phyloP scores from a whole-genome alignment of 1,140 invertebrate species.

The Meloidogyne chitwoodi region DNA sequence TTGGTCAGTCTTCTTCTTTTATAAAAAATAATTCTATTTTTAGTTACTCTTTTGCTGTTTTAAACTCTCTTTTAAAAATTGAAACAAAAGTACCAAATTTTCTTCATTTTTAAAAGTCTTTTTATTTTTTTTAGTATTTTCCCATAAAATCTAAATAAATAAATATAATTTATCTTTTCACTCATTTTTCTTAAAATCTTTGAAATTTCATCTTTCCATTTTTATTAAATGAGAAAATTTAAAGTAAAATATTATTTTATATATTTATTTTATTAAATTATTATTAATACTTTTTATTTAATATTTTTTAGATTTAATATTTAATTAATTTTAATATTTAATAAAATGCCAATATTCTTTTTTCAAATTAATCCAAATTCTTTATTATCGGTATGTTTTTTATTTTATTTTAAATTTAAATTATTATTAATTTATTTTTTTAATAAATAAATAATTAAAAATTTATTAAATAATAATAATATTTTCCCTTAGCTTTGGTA shows the following conservation, averaged over 20 bases:
- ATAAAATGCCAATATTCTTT: neutral
- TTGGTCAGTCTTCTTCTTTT: no score
- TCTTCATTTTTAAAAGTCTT: neutral
- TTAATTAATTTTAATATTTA: neutral
- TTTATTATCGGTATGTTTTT: conserved; percentile 7
- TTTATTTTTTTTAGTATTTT: neutral
- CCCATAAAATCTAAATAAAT: neutral
- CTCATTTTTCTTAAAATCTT: neutral
- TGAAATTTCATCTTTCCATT: neutral
- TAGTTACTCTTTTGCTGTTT: no score
- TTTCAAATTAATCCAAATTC: conserved; percentile 11
- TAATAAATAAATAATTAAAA: no score
- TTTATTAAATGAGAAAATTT: neutral
- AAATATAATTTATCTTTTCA: neutral
- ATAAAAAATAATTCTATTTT: no score
- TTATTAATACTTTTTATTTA: no score
- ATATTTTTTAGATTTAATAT: neutral
- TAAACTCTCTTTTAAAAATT: neutral
- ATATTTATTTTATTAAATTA: no score
- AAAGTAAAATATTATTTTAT: no score
- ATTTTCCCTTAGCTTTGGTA: conserved; percentile 4
- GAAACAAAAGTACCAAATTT: neutral
- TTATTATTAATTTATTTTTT: neutral
- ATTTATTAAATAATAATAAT: no score
- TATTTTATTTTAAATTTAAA: no score